These are phyloP conservation scores for Thalassophryne amazonica DNA, from an alignment of 2,797 vertebrate species.

Conservation along the genomic window DNA sequence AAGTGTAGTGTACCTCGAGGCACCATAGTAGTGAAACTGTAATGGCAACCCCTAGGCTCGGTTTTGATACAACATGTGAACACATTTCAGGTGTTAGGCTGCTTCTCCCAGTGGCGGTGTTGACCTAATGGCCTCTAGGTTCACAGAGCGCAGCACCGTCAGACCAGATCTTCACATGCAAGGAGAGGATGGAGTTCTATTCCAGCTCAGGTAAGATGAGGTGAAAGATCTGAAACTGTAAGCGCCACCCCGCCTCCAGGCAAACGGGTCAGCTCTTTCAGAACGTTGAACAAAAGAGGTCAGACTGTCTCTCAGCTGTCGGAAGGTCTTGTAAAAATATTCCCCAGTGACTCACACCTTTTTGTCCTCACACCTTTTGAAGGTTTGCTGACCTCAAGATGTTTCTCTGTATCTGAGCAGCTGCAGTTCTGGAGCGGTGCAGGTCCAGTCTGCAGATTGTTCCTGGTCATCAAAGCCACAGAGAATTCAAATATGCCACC, in stretches of 20 bases:
- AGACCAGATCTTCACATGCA: neutral
- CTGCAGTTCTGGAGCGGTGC: too few relatives aligned
- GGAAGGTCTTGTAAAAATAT: conserved; percentile 10
- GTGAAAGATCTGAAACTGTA: conserved; percentile 6
- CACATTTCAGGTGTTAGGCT: too few relatives aligned
- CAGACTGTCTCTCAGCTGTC: neutral
- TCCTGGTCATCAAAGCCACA: too few relatives aligned
- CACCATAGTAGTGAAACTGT: too few relatives aligned
- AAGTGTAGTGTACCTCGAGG: too few relatives aligned
- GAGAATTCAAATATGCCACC: too few relatives aligned
- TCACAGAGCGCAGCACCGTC: neutral
- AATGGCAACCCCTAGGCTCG: too few relatives aligned
- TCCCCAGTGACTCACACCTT: conserved; percentile 5
- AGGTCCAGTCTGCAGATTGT: too few relatives aligned
- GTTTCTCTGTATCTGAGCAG: too few relatives aligned
- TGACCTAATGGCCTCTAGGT: neutral
- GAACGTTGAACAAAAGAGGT: conserved; percentile 1
- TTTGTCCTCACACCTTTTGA: conserved; percentile 5
- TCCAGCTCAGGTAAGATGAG: conserved; percentile 6
- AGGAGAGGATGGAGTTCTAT: neutral
- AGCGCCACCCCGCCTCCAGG: conserved; percentile 17
- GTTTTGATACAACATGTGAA: too few relatives aligned
- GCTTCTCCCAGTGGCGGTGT: neutral
- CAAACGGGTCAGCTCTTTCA: conserved; percentile 20
- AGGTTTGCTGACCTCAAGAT: conserved; percentile 10